A percentile compares a stretch with the other conserved stretches of the same genome.
These are phyloP conservation scores for Elgaria multicarinata DNA, from an alignment of 2,113 vertebrate species.

Conservation along the genomic window DNA sequence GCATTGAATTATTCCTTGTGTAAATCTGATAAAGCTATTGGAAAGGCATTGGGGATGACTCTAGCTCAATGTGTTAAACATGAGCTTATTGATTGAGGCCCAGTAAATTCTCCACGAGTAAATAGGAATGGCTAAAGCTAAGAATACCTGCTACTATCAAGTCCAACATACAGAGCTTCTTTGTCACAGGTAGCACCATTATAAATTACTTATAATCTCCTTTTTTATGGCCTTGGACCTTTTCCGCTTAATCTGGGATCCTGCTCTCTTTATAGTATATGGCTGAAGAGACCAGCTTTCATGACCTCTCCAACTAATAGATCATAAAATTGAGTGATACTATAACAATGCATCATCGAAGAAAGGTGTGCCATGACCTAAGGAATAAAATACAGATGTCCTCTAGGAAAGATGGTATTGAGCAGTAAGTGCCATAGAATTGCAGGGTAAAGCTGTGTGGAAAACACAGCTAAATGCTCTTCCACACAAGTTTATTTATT, in stretches of 20 bases:
- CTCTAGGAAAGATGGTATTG: neutral
- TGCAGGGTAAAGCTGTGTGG: neutral
- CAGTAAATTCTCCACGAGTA: constrained; percentile 37
- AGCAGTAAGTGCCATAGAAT: neutral
- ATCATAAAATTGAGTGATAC: constrained; percentile 5
- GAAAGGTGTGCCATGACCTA: constrained; percentile 25
- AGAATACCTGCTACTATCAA: constrained; percentile 18
- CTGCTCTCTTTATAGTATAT: neutral
- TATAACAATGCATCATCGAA: constrained; percentile 24
- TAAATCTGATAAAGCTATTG: neutral
- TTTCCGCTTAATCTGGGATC: neutral
- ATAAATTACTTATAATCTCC: neutral
- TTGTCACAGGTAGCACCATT: constrained; percentile 7
- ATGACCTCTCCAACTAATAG: constrained; percentile 38
- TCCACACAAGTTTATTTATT: no score
- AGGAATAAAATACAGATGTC: neutral
- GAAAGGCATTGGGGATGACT: constrained; percentile 20
- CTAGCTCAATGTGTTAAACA: constrained; percentile 15
- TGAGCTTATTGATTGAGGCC: constrained; percentile 41
- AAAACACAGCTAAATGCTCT: neutral
- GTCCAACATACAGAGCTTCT: neutral
- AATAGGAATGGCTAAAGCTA: constrained; percentile 31
- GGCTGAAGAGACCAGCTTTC: constrained; percentile 34
- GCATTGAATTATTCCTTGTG: constrained; percentile 17
- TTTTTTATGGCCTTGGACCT: neutral